Percentiles rank a stretch among this genome's conserved stretches.
phyloP scores from a whole-genome alignment of 1,140 invertebrate species.

The Aricia agestis region DNA sequence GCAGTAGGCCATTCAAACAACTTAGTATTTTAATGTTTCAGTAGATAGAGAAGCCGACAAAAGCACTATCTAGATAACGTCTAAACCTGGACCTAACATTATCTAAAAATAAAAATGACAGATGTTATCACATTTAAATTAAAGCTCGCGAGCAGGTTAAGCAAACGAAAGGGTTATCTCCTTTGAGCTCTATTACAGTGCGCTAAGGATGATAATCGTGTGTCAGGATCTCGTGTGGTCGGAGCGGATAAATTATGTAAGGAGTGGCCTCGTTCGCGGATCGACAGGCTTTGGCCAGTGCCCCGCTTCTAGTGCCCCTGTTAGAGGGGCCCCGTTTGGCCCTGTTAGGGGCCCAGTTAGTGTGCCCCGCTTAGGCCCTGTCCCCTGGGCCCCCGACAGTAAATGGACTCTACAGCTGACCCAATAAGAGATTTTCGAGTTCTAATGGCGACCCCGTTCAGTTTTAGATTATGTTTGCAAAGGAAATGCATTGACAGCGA shows the following conservation, averaged over 20 bases:
- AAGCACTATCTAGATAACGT: neutral
- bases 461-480: neutral
- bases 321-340: neutral
- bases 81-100: conserved; percentile 4
- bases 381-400: neutral
- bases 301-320: neutral
- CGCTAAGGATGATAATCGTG: neutral
- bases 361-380: neutral
- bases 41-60: too few species aligned
- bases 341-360: neutral
- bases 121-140: conserved; percentile 14
- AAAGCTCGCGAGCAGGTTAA: conserved; percentile 4
- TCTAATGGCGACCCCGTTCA: neutral
- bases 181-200: neutral
- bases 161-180: neutral
- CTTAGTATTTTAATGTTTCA: too few species aligned
- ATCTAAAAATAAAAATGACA: conserved; percentile 15
- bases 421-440: conserved; percentile 4
- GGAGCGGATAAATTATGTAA: conserved; percentile 6
- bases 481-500: neutral
- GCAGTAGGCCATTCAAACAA: too few species aligned
- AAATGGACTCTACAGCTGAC: conserved; percentile 6
- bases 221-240: neutral
- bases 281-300: conserved; percentile 16
- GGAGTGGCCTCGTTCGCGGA: conserved; percentile 19